These are phyloP conservation scores for Astyanax mexicanus DNA, from an alignment of 2,797 vertebrate species.

Conservation along the genomic window DNA sequence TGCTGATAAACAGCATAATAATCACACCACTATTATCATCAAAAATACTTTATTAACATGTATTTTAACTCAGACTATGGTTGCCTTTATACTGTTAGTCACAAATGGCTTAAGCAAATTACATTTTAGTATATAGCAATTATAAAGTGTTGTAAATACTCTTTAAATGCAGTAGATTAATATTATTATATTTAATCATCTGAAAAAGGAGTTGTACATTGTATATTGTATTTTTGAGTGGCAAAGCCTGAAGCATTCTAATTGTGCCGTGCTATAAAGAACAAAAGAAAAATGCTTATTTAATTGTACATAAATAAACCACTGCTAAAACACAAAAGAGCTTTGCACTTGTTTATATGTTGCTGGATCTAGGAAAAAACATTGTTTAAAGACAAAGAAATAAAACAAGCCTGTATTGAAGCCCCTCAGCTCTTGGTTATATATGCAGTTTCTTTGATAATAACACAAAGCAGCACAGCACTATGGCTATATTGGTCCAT, in stretches of 20 bases:
- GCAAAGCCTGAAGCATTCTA: neutral
- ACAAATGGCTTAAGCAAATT: no score
- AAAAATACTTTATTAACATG: no score
- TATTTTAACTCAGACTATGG: no score
- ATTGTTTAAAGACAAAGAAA: neutral
- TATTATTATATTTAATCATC: no score
- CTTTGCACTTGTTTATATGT: neutral
- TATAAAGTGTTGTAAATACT: no score
- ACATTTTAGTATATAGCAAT: no score
- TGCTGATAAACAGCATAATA: no score
- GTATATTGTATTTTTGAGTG: neutral
- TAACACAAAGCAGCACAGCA: no score
- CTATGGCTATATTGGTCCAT: neutral
- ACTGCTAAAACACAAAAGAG: neutral
- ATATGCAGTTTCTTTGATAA: neutral
- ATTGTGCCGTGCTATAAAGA: neutral
- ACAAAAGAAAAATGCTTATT: neutral
- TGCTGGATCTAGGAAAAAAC: neutral
- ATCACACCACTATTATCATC: no score
- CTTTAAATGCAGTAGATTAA: no score
- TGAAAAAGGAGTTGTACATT: neutral
- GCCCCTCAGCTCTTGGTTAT: neutral
- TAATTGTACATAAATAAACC: neutral
- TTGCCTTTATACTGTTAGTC: no score
- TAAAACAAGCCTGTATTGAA: neutral